Base-by-base conservation (phyloP, 2,113 vertebrate genomes). In the Megalops atlanticus region DNA sequence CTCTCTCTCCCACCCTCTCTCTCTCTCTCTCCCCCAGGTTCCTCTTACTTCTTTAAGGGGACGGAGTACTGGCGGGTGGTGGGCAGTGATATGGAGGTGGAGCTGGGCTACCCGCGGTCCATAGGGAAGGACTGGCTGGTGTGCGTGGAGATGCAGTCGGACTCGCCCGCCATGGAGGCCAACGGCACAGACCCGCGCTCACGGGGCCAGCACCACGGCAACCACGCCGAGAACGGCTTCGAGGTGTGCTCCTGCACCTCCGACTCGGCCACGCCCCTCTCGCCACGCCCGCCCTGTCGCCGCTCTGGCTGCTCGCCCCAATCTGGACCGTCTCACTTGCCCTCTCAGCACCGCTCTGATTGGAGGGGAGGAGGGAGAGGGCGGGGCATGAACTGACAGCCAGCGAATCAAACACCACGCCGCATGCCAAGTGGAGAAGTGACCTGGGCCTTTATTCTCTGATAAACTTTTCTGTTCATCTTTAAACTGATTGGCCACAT, bases 201-300 rank as follows among this genome's bases (percentile, higher is more conserved):
- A 1, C 94, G 90, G 0, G 95, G 93, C 5, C 95, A 92, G 18
- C 95, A 90, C 0, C 92, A 93, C 0, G 87, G 89, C 2, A 96
- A 95, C 87, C 95, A 93, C 27, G 92, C 96, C 0, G 95, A 95
- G 84, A 96, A 96, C 0, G 94, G 95, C 49, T 96, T 93, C 0
- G 96, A 97, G 83, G 96, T 97, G 70, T 99, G 97, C 81, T 97
- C 98, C 70, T 99, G 97, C 86, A 96, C 96, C 76, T 97, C 96
- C 0, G 90, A 91, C 71, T 87, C 87, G 0, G 85, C 92, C 4
- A 10, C 71, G 0, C 84, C 91, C 0, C n/a, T 83, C 4, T 24
- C 88, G 12, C 75, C 21, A 14, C 85, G 54, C 1, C 77, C 77
- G 12, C 74, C 3, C 85, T 80, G 0, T 85, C 89, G 10, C 83